Evolutionary conservation across 2,888 invertebrate genomes (phyloP).

Genomic region (Cyclophora punctaria): DNA sequence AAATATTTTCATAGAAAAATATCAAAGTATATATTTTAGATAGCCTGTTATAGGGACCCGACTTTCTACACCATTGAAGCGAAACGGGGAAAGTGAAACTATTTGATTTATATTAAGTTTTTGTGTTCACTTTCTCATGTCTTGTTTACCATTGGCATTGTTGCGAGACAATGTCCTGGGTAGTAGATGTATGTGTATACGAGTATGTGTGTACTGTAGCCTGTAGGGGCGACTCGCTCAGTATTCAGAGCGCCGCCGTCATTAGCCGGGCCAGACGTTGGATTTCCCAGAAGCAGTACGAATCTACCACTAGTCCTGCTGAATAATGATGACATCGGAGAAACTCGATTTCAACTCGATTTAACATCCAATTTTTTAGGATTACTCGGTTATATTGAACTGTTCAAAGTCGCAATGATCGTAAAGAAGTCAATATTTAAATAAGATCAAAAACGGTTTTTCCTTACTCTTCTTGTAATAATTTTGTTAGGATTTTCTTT

Average conservation of each 20-base stretch:
- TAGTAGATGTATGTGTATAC: slow-evolving; percentile 13
- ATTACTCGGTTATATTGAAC: slow-evolving; percentile 14
- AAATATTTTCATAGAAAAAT: no score
- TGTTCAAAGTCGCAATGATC: background rate
- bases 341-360: slow-evolving; percentile 40
- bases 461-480: no score
- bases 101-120: slow-evolving; percentile 56
- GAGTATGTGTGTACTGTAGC: no score
- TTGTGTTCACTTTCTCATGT: slow-evolving; percentile 16
- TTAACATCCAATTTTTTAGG: slow-evolving; percentile 24
- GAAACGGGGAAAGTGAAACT: slow-evolving; percentile 49
- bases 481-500: background rate
- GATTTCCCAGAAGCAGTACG: slow-evolving; percentile 58
- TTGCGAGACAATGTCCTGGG: slow-evolving; percentile 7
- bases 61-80: slow-evolving; percentile 61
- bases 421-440: background rate
- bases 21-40: slow-evolving; percentile 1
- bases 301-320: slow-evolving; percentile 42
- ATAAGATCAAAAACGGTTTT: background rate
- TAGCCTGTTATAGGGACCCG: slow-evolving; percentile 15
- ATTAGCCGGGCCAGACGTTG: slow-evolving; percentile 65
- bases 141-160: slow-evolving; percentile 4
- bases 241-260: slow-evolving; percentile 62
- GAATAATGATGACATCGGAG: slow-evolving; percentile 59
- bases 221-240: slow-evolving; percentile 31